Percentiles rank a stretch among this genome's conserved stretches.
phyloP scores from a whole-genome alignment of 1,140 invertebrate species.

The Drosophila hydei region DNA sequence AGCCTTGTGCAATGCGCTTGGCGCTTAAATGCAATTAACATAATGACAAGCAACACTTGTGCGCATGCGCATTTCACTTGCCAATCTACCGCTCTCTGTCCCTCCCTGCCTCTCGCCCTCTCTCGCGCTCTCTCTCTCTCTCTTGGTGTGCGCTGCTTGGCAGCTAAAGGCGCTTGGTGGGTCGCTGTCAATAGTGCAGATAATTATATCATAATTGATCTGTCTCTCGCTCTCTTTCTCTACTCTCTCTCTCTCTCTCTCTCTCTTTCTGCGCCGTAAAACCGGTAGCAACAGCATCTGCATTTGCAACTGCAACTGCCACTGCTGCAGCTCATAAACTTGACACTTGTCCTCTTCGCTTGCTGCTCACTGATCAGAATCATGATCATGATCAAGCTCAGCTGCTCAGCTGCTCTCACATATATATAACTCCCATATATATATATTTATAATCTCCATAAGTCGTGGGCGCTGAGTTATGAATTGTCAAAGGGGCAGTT shows the following conservation, averaged over 20 bases:
- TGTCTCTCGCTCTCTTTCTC: not conserved
- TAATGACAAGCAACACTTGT: conserved; percentile 82
- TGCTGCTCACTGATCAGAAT: not conserved
- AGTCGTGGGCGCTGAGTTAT: conserved; percentile 38
- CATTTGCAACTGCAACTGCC: conserved; percentile 25
- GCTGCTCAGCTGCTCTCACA: not conserved
- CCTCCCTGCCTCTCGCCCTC: not conserved
- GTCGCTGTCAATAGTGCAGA: conserved; percentile 73
- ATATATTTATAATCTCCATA: too few relatives aligned
- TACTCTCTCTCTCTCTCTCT: not conserved
- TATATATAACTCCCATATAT: too few relatives aligned
- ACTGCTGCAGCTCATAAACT: conserved; percentile 35
- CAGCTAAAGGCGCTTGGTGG: conserved; percentile 17
- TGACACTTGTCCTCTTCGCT: conserved; percentile 26
- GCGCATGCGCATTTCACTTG: conserved; percentile 78
- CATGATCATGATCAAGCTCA: conserved; percentile 1
- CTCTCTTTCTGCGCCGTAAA: conserved; percentile 41
- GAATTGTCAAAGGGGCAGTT: conserved; percentile 21
- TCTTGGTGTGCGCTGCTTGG: not conserved
- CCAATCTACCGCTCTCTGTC: not conserved
- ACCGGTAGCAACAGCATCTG: conserved; percentile 55
- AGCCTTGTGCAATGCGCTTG: conserved; percentile 31
- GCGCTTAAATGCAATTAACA: conserved; percentile 81
- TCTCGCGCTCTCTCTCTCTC: not conserved
- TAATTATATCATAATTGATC: conserved; percentile 82